Evolutionary conservation across 2,113 vertebrate species (phyloP).

Genomic region (Promerops cafer): DNA sequence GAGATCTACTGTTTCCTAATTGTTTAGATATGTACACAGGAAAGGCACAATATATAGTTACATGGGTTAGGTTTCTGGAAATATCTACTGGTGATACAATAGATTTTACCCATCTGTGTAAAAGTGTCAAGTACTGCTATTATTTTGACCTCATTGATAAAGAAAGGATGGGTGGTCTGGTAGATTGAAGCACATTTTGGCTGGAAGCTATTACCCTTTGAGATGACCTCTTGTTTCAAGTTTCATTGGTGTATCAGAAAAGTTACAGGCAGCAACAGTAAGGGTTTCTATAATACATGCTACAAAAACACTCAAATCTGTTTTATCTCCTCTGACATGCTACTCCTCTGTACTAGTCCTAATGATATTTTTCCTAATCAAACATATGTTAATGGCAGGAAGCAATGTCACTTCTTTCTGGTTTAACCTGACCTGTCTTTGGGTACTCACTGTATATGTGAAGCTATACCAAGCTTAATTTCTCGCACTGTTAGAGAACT

Average conservation of each 20-base stretch:
- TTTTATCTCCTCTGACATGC: background rate
- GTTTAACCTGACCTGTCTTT: background rate
- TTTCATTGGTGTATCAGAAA: slow-evolving; percentile 35
- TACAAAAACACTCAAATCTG: background rate
- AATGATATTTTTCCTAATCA: background rate
- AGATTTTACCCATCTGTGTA: slow-evolving; percentile 53
- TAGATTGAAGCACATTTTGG: slow-evolving; percentile 21
- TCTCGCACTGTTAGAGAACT: background rate
- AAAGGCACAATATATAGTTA: slow-evolving; percentile 5
- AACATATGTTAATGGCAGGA: background rate
- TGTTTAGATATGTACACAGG: background rate
- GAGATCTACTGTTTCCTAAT: slow-evolving; percentile 34
- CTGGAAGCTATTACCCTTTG: slow-evolving; percentile 58
- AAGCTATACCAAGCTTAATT: background rate
- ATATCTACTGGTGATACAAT: slow-evolving; percentile 16
- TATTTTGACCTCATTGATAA: slow-evolving; percentile 57
- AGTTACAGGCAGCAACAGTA: slow-evolving; percentile 11
- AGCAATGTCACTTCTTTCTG: background rate
- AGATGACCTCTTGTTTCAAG: slow-evolving; percentile 42
- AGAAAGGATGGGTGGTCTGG: slow-evolving; percentile 59
- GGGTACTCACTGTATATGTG: background rate
- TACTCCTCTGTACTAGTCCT: background rate
- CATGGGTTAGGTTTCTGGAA: slow-evolving; percentile 34
- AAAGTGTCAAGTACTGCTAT: slow-evolving; percentile 24
- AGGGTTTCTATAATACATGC: background rate